Conservation (phyloP, 2,113 vertebrate species). For the Upupa epops region DNA sequence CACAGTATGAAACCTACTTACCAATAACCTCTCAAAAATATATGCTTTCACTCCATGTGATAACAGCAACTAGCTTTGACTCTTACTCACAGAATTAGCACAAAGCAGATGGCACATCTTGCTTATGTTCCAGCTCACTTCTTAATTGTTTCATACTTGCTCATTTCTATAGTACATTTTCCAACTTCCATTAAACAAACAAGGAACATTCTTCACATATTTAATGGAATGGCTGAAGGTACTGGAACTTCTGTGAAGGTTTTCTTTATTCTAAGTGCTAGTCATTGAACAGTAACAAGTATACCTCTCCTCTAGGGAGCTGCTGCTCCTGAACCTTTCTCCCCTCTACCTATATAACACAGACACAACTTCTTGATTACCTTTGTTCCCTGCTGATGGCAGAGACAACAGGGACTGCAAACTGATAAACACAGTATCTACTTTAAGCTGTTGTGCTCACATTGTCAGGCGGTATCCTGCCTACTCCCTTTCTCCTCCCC, state of each 20-base stretch:
- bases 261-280: background rate
- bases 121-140: background rate
- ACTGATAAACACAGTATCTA: background rate
- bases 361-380: background rate
- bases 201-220: background rate
- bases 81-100: background rate
- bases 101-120: background rate
- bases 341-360: fast-evolving
- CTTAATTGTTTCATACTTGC: background rate
- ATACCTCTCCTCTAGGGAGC: background rate
- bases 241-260: background rate
- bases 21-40: background rate
- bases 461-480: too few species aligned
- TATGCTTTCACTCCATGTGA: background rate
- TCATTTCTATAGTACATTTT: background rate
- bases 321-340: background rate
- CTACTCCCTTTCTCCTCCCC: too few species aligned
- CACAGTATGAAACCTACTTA: background rate
- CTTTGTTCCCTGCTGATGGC: background rate
- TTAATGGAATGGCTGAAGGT: background rate
- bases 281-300: background rate
- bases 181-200: background rate
- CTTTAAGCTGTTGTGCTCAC: too few species aligned
- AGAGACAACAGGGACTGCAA: background rate
- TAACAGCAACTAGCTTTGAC: background rate